phyloP scores from a whole-genome alignment of 2,888 invertebrate genomes.

The Tortrix viridana region DNA sequence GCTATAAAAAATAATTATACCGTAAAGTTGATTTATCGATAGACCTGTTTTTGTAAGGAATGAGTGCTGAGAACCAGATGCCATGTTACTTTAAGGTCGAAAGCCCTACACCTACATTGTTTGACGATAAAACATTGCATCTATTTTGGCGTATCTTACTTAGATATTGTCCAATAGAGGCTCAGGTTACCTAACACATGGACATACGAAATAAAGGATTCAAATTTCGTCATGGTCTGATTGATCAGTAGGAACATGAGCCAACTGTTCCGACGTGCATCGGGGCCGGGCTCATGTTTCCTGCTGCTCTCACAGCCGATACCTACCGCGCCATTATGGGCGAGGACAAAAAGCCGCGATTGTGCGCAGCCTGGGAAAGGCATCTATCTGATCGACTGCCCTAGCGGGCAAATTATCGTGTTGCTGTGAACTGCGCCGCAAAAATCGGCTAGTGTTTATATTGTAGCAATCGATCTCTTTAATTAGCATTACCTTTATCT shows the following conservation, averaged over 20 bases:
- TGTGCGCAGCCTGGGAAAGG: conserved; percentile 68
- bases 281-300: conserved; percentile 87
- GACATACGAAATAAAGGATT: conserved; percentile 46
- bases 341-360: conserved; percentile 68
- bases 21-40: no score
- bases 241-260: conserved; percentile 83
- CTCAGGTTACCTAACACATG: conserved; percentile 11
- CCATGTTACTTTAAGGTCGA: no score
- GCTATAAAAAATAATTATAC: no score
- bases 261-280: conserved; percentile 87
- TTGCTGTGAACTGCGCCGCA: conserved; percentile 21
- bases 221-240: conserved; percentile 80
- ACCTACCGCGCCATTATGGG: conserved; percentile 73
- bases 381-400: conserved; percentile 42
- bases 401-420: conserved; percentile 24
- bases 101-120: no score
- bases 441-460: conserved; percentile 5
- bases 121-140: no score
- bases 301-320: conserved; percentile 86
- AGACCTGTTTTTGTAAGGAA: no score
- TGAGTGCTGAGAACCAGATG: no score
- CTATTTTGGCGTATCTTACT: no score
- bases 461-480: neutral
- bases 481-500: neutral
- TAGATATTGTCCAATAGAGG: no score